phyloP scores from a whole-genome alignment of 1,140 invertebrate species.

The Mesaphorura yosii region DNA sequence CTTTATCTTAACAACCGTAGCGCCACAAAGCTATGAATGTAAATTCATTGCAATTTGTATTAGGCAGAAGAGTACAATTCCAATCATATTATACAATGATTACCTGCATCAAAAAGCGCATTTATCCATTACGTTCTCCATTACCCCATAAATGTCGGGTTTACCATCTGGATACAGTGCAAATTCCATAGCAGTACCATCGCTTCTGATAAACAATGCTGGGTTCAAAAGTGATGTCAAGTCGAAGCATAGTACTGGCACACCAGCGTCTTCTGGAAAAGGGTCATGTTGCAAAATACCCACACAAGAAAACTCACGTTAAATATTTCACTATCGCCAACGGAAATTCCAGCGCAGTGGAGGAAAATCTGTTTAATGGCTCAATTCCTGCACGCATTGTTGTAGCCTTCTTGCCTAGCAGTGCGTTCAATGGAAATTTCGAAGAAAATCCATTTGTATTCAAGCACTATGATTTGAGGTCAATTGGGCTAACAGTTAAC shows the following conservation, averaged over 20 bases:
- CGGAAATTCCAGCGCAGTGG: conserved; percentile 14
- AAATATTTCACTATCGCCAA: conserved; percentile 17
- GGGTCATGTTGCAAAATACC: conserved; percentile 14
- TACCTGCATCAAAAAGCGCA: too few species aligned
- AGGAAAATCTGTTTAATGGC: conserved; percentile 20
- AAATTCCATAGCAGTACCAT: too few species aligned
- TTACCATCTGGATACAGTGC: too few species aligned
- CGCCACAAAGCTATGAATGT: too few species aligned
- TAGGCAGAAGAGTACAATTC: too few species aligned
- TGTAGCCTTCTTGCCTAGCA: conserved; percentile 36
- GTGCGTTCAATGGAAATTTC: conserved; percentile 35
- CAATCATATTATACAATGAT: too few species aligned
- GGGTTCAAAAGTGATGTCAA: too few species aligned
- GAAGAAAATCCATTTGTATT: conserved; percentile 37
- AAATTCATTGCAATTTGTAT: too few species aligned
- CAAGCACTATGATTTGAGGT: conserved; percentile 33
- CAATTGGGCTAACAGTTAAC: conserved; percentile 18
- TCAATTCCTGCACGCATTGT: conserved; percentile 36
- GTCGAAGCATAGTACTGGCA: conserved; percentile 9
- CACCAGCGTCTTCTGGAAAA: conserved; percentile 14
- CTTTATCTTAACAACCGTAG: too few species aligned
- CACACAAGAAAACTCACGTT: conserved; percentile 1
- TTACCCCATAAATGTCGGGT: too few species aligned
- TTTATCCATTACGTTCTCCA: too few species aligned
- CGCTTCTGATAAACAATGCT: too few species aligned